Conservation (phyloP, 2,797 vertebrate species). For the Amazona ochrocephala region DNA sequence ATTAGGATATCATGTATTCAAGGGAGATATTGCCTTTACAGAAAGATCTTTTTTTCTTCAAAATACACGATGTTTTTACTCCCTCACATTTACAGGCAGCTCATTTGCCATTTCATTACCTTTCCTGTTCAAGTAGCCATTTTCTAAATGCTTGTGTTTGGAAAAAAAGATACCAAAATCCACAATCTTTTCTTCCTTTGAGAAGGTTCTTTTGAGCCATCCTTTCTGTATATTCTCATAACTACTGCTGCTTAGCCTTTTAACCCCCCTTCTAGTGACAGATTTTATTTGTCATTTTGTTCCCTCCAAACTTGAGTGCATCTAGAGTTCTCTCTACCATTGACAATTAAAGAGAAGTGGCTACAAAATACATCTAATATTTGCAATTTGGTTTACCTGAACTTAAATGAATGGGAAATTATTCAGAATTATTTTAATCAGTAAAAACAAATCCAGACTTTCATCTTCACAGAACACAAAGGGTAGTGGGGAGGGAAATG, state of each 20-base stretch:
- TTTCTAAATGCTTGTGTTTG: background rate
- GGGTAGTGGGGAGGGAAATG: accelerated
- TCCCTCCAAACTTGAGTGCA: background rate
- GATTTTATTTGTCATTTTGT: background rate
- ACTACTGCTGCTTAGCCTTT: background rate
- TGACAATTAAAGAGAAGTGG: background rate
- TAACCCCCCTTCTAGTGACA: background rate
- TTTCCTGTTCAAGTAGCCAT: background rate
- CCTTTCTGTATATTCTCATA: background rate
- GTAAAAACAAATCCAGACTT: background rate
- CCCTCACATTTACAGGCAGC: background rate
- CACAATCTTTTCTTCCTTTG: background rate
- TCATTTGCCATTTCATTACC: background rate
- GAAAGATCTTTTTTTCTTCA: background rate
- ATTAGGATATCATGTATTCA: background rate
- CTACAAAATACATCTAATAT: background rate
- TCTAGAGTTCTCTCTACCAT: background rate
- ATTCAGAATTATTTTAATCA: background rate
- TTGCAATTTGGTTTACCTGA: background rate
- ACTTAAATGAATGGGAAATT: background rate
- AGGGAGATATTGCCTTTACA: background rate
- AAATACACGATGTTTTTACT: background rate
- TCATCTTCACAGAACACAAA: background rate
- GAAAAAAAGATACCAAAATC: background rate
- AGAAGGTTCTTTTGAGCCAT: background rate